Evolutionary conservation across 35 echinoderm and acorn worm species (phyloP).

Genomic region (Acanthaster planci): DNA sequence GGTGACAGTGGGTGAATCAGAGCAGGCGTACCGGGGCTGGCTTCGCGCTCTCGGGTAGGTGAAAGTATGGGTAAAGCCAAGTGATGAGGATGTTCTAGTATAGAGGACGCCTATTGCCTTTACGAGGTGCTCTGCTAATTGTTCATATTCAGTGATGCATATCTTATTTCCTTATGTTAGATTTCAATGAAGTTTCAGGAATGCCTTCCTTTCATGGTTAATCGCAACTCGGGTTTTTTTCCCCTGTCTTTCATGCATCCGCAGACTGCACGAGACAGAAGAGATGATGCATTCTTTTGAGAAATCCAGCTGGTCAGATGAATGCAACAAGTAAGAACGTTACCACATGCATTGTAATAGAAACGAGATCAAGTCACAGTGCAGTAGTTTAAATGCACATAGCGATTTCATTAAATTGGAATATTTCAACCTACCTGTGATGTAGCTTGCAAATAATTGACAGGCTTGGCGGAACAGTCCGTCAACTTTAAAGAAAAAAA

Average conservation of each 20-base stretch:
- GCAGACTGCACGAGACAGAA: not conserved
- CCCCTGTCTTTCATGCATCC: too few relatives aligned
- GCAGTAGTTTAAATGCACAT: not conserved
- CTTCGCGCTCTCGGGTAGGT: conserved; percentile 42
- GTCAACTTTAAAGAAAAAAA: too few relatives aligned
- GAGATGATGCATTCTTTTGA: conserved; percentile 7
- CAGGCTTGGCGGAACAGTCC: not conserved
- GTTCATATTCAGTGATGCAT: too few relatives aligned
- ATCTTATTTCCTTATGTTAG: too few relatives aligned
- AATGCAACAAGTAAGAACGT: not conserved
- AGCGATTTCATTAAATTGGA: not conserved
- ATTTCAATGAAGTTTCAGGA: too few relatives aligned
- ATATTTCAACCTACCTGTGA: not conserved
- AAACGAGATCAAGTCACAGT: not conserved
- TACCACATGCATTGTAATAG: not conserved
- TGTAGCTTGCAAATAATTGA: not conserved
- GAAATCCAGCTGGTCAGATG: not conserved
- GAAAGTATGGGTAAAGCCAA: too few relatives aligned
- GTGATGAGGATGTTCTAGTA: too few relatives aligned
- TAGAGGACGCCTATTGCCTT: too few relatives aligned
- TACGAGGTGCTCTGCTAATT: too few relatives aligned
- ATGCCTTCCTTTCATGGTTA: too few relatives aligned
- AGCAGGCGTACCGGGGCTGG: conserved; percentile 48
- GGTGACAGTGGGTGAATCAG: conserved; percentile 48
- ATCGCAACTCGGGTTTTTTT: too few relatives aligned